Conservation (phyloP, 2,888 invertebrate genomes). For the Cabera pusaria region DNA sequence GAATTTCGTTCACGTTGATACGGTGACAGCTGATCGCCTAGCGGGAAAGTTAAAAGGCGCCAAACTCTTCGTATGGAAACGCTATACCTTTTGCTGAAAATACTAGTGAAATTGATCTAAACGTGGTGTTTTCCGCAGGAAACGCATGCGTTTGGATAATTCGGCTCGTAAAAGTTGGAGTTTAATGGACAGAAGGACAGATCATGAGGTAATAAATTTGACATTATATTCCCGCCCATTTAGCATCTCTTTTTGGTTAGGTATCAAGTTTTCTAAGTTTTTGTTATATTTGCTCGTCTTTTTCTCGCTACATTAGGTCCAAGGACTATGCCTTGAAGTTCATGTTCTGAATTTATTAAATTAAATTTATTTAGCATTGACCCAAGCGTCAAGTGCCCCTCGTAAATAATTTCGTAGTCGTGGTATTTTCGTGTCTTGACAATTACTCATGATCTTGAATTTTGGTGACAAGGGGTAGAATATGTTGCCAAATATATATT, state of each 20-base stretch:
- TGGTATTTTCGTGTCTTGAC: constrained; percentile 15
- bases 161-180: constrained; percentile 70
- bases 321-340: no score
- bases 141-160: constrained; percentile 58
- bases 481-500: no score
- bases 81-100: background rate
- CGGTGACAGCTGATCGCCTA: constrained; percentile 73
- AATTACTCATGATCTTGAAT: no score
- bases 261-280: no score
- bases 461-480: no score
- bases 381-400: constrained; percentile 4
- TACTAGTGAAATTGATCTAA: constrained; percentile 7
- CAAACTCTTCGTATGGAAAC: constrained; percentile 39
- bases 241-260: constrained; percentile 49
- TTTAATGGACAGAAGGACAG: constrained; percentile 69
- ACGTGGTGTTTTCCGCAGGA: constrained; percentile 53
- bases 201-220: constrained; percentile 62
- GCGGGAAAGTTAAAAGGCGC: constrained; percentile 78
- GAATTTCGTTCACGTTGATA: constrained; percentile 36
- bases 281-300: no score
- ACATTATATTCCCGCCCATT: constrained; percentile 58
- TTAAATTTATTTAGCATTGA: no score
- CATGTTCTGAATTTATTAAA: no score
- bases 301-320: no score
- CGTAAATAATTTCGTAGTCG: constrained; percentile 5